Conservation (phyloP, 64 coral and sea anemone species). For the Orbicella faveolata region DNA sequence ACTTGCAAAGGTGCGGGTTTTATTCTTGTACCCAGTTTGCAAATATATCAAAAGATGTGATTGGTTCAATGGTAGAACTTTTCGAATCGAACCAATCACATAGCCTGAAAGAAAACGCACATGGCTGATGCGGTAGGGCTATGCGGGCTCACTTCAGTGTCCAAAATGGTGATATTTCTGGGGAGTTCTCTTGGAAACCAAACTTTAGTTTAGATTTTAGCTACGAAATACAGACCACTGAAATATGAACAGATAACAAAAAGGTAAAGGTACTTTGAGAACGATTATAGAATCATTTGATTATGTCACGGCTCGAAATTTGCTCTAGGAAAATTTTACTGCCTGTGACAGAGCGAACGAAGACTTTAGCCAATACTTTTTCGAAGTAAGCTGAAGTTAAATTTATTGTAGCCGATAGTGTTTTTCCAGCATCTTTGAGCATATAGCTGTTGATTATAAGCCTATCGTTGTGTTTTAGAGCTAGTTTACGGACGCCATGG, state of each 20-base stretch:
- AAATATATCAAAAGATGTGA: conserved; percentile 33
- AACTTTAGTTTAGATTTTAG: background rate
- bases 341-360: too few species aligned
- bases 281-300: too few species aligned
- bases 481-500: background rate
- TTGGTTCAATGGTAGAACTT: background rate
- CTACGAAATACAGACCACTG: background rate
- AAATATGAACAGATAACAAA: conserved; percentile 7
- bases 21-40: background rate
- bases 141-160: background rate
- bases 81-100: conserved; percentile 24
- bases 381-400: too few species aligned
- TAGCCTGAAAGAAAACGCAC: background rate
- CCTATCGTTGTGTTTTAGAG: background rate
- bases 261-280: background rate
- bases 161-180: background rate
- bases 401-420: too few species aligned
- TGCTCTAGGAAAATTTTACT: too few species aligned
- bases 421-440: background rate
- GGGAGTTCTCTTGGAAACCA: background rate
- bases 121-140: background rate
- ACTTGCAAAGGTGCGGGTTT: background rate
- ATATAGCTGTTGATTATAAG: background rate
- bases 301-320: too few species aligned
- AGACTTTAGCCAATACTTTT: too few species aligned